Evolutionary conservation across 1,140 invertebrate species (phyloP), one percentile per base, ranked within the genome.

Genomic region (Ooceraea biroi): DNA sequence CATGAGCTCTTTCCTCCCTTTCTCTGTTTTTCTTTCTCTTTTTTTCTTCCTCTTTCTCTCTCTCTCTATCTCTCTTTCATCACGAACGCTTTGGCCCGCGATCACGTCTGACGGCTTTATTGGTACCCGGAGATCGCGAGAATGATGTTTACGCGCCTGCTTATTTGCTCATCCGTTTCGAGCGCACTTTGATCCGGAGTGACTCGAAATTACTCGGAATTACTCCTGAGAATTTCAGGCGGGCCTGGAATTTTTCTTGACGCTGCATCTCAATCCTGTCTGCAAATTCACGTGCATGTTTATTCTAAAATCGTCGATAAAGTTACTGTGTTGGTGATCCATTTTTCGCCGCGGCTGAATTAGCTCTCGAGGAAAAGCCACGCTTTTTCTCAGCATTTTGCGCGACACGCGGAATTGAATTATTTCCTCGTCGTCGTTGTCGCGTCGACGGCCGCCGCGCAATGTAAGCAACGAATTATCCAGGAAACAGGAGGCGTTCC

Each of bases 381-480:
- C 48, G 44, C 72, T 83, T 86, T 87, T 71, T 63, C 52, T 83
- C 55, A 52, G 2, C 61, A 63, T 48, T n/a, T 44, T 74, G 44
- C 17, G 30, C 55, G 57, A 57, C 36, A 72, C 69, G 22, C 71
- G 50, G 2, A 58, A 86, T 87, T 86, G 63, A 87, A 87, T 87
- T 87, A 87, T 84, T 66, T 86, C 27, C 60, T 52, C 50, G 41
- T 52, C 41, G 41, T 27, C 44, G 36, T 68, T 30, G 46, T 55
- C 12, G 27, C 12, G 63, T 63, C 63, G 36, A 83, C 61, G 52
- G 76, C 57, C 36, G 41, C 25, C 55, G 68, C 25, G 22, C 68
- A 41, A 11, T 60, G 76, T 82, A 85, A 85, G 82, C 84, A 85
- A 83, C 71, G 78, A 74, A 74, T 82, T 82, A 82, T 50, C 78